Base-by-base conservation (phyloP, 2,113 vertebrate species). In the Nesoenas mayeri region DNA sequence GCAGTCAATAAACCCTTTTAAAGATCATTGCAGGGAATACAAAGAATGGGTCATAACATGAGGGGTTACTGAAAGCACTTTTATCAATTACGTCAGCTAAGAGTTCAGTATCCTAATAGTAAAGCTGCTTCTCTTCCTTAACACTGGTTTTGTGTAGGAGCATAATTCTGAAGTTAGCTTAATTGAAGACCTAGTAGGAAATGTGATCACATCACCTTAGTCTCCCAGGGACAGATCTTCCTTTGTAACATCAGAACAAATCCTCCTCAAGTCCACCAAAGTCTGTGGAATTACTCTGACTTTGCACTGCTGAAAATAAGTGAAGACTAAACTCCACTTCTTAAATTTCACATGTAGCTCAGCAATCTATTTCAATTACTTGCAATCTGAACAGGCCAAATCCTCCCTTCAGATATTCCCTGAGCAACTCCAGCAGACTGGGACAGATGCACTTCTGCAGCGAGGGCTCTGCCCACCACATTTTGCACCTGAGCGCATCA, bases 231-330 rank as follows among this genome's bases (percentile, higher is more conserved):
- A 28, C 34, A 50, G 72, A 75, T 93, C 57, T 83, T 90, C 29
- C 36, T 82, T n/a, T 79, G 53, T 80, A 88, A 88, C 54, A 93
- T 60, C 83, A 84, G 73, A 91, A 75, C 29, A 77, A 86, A 93
- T 79, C 53, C 57, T 93, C 44, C 65, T 74, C 51, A 54, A 87
- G 57, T 79, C 83, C 53, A 69, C 25, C 50, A 10, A 91, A 91
- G 77, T 72, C 92, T 88, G 79, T 84, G 82, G 77, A 91, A 92
- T 95, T 94, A 61, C 85, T 96, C 88, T 87, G 96, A 90, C 91
- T 97, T 94, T 96, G 97, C 96, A 96, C 88, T 85, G 91, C 91
- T 85, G 85, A 69, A 89, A 96, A 69, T 92, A 96, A 95, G 75
- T 53, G 12, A 66, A 61, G 88, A 44, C 70, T 92, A 72, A 91